A percentile compares a stretch with the other conserved stretches of the same genome.
Conservation (phyloP, 1,140 invertebrate genomes). For the Antheraea pernyi region DNA sequence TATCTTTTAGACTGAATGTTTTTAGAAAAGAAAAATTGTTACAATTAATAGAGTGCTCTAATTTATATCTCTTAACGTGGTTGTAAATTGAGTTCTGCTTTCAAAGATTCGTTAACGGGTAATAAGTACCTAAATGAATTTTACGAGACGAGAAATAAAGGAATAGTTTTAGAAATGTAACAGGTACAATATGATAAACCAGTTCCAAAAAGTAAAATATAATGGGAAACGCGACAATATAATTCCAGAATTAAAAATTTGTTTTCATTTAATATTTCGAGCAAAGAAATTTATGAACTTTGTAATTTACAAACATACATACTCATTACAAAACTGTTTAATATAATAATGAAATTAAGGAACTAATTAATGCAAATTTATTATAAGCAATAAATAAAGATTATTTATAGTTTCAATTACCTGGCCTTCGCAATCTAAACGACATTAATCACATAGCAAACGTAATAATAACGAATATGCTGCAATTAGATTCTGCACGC, state of each 20-base stretch:
- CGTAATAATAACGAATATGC: slow-evolving; percentile 37
- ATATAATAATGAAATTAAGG: not conserved
- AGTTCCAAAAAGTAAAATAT: slow-evolving; percentile 19
- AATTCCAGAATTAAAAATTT: not conserved
- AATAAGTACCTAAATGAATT: slow-evolving; percentile 56
- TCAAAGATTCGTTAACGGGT: slow-evolving; percentile 57
- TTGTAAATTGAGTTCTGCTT: slow-evolving; percentile 38
- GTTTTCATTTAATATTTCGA: too few relatives aligned
- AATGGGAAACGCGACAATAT: not conserved
- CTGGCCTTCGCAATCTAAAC: slow-evolving; percentile 30
- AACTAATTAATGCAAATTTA: slow-evolving; percentile 25
- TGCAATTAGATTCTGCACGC: slow-evolving; percentile 35
- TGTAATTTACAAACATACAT: not conserved
- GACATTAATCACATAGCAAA: slow-evolving; percentile 42
- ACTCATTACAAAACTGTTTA: not conserved
- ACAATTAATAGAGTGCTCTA: slow-evolving; percentile 22
- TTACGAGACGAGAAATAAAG: slow-evolving; percentile 60
- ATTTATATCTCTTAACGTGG: slow-evolving; percentile 32
- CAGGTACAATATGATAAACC: slow-evolving; percentile 55
- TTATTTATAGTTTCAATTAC: slow-evolving; percentile 35
- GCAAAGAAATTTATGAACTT: too few relatives aligned
- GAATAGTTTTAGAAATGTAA: slow-evolving; percentile 54
- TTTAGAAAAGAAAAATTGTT: slow-evolving; percentile 17
- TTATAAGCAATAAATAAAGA: slow-evolving; percentile 25
- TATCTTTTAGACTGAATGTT: slow-evolving; percentile 20